Conservation (phyloP, 37 sponge, comb jelly and placozoan genomes). For the Spongilla lacustris region DNA sequence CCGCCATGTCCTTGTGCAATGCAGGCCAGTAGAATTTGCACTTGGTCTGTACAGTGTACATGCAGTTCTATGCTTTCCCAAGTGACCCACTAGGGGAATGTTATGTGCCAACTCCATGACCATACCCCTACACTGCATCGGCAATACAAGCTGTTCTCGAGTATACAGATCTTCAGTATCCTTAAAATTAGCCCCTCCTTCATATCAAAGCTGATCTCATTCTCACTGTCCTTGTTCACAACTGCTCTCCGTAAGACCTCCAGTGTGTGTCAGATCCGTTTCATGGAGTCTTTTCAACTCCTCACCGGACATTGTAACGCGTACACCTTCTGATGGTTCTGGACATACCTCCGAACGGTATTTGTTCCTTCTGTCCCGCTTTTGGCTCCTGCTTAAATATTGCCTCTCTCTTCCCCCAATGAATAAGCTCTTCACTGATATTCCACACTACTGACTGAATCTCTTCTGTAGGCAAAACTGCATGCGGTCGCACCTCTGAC, state of each 20-base stretch:
- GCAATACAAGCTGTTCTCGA: slow-evolving; percentile 48
- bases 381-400: background rate
- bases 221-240: too few relatives aligned
- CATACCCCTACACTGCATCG: background rate
- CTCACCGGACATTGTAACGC: too few relatives aligned
- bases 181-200: background rate
- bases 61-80: slow-evolving; percentile 51
- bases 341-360: too few relatives aligned
- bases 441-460: background rate
- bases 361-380: too few relatives aligned
- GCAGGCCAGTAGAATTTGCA: slow-evolving; percentile 58
- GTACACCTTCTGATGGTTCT: too few relatives aligned
- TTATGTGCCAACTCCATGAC: slow-evolving; percentile 41
- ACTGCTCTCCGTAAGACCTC: too few relatives aligned
- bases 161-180: background rate
- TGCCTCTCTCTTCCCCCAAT: background rate
- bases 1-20: slow-evolving; percentile 18
- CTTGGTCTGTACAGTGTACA: background rate
- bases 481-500: background rate
- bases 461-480: background rate
- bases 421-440: background rate
- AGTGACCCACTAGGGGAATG: slow-evolving; percentile 51
- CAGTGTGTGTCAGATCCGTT: too few relatives aligned
- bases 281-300: too few relatives aligned
- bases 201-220: background rate